Conservation (phyloP, 2,797 vertebrate species). For the Chloroceryle amazona region DNA sequence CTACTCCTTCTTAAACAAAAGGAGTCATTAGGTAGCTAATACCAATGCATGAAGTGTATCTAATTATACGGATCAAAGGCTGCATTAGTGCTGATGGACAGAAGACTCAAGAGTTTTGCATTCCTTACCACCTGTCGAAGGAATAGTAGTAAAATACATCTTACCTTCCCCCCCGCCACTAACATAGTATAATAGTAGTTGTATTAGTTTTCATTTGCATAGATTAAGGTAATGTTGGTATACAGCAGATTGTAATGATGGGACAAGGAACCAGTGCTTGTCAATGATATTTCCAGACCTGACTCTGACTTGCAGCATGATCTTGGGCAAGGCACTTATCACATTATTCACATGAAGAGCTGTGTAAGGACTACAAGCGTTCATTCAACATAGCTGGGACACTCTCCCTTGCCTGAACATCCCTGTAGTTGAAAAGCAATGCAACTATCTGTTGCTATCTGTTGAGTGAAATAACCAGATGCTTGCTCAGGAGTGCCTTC, state of each 20-base stretch:
- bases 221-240: neutral
- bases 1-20: constrained; percentile 54
- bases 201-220: neutral
- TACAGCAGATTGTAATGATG: neutral
- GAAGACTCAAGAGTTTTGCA: neutral
- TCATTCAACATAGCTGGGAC: neutral
- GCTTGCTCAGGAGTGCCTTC: neutral
- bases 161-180: neutral
- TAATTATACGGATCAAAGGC: constrained; percentile 12
- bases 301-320: neutral
- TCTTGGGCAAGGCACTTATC: neutral
- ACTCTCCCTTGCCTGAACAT: neutral
- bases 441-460: neutral
- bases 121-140: neutral
- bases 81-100: neutral
- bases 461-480: neutral
- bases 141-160: neutral
- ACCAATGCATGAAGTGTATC: constrained; percentile 51
- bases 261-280: neutral
- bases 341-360: rapidly evolving
- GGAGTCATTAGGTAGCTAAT: constrained; percentile 22
- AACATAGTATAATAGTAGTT: neutral
- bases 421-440: neutral
- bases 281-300: neutral
- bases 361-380: neutral